Percentiles rank a stretch among this genome's conserved stretches.
phyloP scores from a whole-genome alignment of 2,888 invertebrate species.

The Synanthedon myopaeformis region DNA sequence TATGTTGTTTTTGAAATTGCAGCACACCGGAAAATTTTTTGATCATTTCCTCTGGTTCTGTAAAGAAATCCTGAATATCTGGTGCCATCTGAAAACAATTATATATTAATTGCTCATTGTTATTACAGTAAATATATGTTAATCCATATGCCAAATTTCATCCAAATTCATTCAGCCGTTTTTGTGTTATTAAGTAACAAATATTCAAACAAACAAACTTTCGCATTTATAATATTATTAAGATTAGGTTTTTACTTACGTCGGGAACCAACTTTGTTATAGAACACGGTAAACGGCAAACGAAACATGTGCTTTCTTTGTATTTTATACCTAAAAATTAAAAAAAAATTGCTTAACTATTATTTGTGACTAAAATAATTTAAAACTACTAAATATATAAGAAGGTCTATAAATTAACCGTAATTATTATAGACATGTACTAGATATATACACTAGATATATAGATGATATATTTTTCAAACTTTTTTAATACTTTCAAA shows the following conservation, averaged over 20 bases:
- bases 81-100: slow-evolving; percentile 49
- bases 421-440: too few species aligned
- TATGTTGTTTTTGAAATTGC: slow-evolving; percentile 61
- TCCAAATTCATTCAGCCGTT: too few species aligned
- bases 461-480: too few species aligned
- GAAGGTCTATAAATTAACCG: too few species aligned
- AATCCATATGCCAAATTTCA: too few species aligned
- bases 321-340: slow-evolving; percentile 30
- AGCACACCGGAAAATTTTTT: slow-evolving; percentile 58
- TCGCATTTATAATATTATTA: too few species aligned
- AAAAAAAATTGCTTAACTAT: slow-evolving; percentile 2
- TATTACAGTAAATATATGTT: neutral
- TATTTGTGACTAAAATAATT: slow-evolving; percentile 1
- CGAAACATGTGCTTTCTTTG: slow-evolving; percentile 50
- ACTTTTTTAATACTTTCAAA: too few species aligned
- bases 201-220: too few species aligned
- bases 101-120: slow-evolving; percentile 4
- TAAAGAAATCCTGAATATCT: slow-evolving; percentile 64
- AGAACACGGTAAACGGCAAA: slow-evolving; percentile 56
- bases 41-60: slow-evolving; percentile 62
- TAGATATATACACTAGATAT: too few species aligned
- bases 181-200: too few species aligned
- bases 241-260: slow-evolving; percentile 24
- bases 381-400: neutral
- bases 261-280: slow-evolving; percentile 60